A percentile compares a stretch with the other conserved stretches of the same genome.
Conservation (phyloP, 2,888 invertebrate species). For the Oscheius sp. region DNA sequence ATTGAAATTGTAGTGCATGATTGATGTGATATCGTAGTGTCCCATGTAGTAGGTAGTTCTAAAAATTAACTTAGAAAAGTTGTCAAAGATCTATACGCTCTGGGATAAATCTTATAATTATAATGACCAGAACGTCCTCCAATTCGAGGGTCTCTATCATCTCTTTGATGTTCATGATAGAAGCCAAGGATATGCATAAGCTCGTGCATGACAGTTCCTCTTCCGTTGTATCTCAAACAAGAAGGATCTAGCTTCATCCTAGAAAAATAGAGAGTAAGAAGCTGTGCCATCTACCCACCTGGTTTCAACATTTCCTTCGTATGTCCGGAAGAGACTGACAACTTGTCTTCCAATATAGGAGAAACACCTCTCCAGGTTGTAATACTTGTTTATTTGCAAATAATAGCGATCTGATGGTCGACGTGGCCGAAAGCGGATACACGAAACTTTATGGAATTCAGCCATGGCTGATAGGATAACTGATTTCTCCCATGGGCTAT, state of each 20-base stretch:
- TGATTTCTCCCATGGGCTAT: constrained; percentile 35
- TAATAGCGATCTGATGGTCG: constrained; percentile 37
- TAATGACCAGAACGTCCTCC: constrained; percentile 41
- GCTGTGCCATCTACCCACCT: neutral
- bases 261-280: neutral
- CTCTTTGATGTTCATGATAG: constrained; percentile 55
- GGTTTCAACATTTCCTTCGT: constrained; percentile 47
- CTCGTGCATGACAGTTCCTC: constrained; percentile 53
- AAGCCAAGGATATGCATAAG: constrained; percentile 56
- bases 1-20: constrained; percentile 55
- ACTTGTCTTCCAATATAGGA: constrained; percentile 53
- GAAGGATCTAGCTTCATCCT: constrained; percentile 52
- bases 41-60: constrained; percentile 49
- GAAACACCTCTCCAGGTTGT: constrained; percentile 47
- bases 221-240: constrained; percentile 46
- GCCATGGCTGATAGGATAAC: constrained; percentile 48
- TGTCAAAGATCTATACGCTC: too few relatives aligned
- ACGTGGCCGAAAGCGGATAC: constrained; percentile 50
- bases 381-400: constrained; percentile 51
- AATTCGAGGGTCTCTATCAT: constrained; percentile 49
- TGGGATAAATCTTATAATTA: constrained; percentile 51
- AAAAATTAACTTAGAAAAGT: too few relatives aligned
- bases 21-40: constrained; percentile 49
- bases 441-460: constrained; percentile 44
- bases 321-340: constrained; percentile 40